Evolutionary conservation across 2,888 invertebrate species (phyloP).

Genomic region (Phaedon cochleariae): DNA sequence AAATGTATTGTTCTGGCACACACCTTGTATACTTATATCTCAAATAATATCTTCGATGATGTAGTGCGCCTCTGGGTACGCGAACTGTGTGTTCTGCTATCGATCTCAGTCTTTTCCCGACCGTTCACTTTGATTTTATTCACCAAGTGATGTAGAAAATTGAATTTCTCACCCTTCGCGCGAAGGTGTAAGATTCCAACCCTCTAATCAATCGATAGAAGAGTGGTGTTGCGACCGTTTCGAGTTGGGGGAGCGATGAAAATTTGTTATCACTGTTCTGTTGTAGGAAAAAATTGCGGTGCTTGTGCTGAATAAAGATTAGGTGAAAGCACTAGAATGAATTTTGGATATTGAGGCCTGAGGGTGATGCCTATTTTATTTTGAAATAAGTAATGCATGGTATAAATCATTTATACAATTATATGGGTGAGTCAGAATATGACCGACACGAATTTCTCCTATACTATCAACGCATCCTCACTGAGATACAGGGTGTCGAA

Average conservation of each 20-base stretch:
- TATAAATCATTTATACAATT: no score
- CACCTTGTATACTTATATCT: no score
- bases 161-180: conserved; percentile 60
- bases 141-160: conserved; percentile 65
- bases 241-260: background rate
- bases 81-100: conserved; percentile 38
- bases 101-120: conserved; percentile 48
- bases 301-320: conserved; percentile 1
- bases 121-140: conserved; percentile 61
- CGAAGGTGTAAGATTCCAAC: conserved; percentile 46
- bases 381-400: no score
- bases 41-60: no score
- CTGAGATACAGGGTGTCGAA: no score
- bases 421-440: no score
- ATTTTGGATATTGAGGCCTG: background rate
- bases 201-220: conserved; percentile 28
- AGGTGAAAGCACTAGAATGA: no score
- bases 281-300: background rate
- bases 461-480: no score
- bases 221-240: background rate
- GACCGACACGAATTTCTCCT: no score
- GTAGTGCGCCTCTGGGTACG: background rate
- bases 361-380: no score
- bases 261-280: background rate
- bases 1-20: no score